These are phyloP conservation scores for Carapus acus DNA, from an alignment of 2,797 vertebrate species.

Conservation along the genomic window DNA sequence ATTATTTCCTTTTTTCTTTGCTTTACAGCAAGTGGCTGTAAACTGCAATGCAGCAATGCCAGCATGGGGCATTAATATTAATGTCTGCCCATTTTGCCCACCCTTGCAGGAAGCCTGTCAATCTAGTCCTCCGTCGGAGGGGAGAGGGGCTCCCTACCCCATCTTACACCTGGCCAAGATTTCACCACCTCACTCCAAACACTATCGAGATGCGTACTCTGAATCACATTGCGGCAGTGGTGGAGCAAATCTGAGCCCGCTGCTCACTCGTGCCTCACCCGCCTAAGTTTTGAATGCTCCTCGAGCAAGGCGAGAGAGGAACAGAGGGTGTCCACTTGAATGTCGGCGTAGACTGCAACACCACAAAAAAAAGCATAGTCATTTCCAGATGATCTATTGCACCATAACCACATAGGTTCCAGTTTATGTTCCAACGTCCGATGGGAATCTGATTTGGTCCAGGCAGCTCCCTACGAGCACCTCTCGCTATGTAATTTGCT, in stretches of 20 bases:
- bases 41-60: slow-evolving; percentile 75
- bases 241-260: slow-evolving; percentile 25
- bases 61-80: slow-evolving; percentile 73
- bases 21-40: slow-evolving; percentile 64
- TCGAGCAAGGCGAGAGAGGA: no score
- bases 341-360: no score
- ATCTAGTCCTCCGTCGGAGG: slow-evolving; percentile 52
- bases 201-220: slow-evolving; percentile 45
- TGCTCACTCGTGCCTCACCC: slow-evolving; percentile 33
- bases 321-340: no score
- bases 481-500: slow-evolving; percentile 60
- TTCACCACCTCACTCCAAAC: slow-evolving; percentile 21
- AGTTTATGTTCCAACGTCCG: slow-evolving; percentile 46
- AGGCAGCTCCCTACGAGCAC: no score
- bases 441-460: slow-evolving; percentile 51
- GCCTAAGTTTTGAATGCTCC: no score
- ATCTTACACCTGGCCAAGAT: slow-evolving; percentile 41
- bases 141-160: slow-evolving; percentile 38
- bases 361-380: no score
- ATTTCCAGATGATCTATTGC: no score
- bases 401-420: slow-evolving; percentile 36
- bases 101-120: slow-evolving; percentile 65
- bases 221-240: no score
- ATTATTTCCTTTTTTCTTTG: slow-evolving; percentile 54
- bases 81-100: slow-evolving; percentile 65